Evolutionary conservation across 2,888 invertebrate species (phyloP).

Genomic region (Coleophora flavipennella): DNA sequence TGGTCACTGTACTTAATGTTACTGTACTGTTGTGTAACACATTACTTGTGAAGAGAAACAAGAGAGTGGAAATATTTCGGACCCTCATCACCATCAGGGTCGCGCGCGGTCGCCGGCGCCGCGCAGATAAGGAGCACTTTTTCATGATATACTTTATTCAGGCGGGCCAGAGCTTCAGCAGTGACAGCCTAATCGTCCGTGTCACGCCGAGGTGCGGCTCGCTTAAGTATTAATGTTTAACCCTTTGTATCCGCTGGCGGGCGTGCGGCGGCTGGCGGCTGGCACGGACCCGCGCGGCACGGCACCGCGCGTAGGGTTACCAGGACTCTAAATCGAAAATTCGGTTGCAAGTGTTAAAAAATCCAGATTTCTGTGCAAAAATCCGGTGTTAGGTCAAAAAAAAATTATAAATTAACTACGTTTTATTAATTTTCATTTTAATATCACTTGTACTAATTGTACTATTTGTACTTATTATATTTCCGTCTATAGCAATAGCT

Average conservation of each 20-base stretch:
- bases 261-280: conserved; percentile 28
- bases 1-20: neutral
- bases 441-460: too few species aligned
- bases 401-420: too few species aligned
- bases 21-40: neutral
- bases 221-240: conserved; percentile 65
- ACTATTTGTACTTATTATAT: too few species aligned
- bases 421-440: too few species aligned
- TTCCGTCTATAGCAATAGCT: too few species aligned
- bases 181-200: conserved; percentile 66
- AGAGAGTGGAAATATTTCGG: conserved; percentile 26
- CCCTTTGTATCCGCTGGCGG: conserved; percentile 61
- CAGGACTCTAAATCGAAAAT: too few species aligned
- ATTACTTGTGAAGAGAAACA: conserved; percentile 14
- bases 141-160: conserved; percentile 72
- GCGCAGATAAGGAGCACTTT: conserved; percentile 63
- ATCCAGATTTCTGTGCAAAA: too few species aligned
- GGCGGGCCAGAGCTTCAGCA: conserved; percentile 49
- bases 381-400: too few species aligned
- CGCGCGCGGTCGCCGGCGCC: conserved; percentile 34
- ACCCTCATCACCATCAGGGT: conserved; percentile 67
- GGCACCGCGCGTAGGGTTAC: too few species aligned
- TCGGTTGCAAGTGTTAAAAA: too few species aligned
- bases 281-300: too few species aligned
- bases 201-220: conserved; percentile 56